Percentiles rank a stretch among this genome's conserved stretches.
phyloP scores from a whole-genome alignment of 23 tunicate species.

The Trididemnum miniatum region DNA sequence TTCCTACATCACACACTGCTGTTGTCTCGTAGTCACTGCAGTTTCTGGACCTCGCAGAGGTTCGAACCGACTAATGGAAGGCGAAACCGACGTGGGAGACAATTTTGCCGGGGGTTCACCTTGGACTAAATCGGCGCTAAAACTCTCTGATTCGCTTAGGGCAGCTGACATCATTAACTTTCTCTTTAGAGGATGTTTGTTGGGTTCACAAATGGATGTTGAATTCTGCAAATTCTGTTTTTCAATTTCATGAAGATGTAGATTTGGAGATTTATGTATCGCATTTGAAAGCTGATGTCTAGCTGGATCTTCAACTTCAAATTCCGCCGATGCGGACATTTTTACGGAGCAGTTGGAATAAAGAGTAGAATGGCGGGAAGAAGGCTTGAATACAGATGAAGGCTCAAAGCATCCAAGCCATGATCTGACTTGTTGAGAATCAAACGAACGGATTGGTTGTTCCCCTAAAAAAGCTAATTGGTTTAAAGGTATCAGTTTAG shows the following conservation, averaged over 20 bases:
- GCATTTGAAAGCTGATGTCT: too few species aligned
- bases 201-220: background rate
- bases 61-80: background rate
- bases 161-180: slow-evolving; percentile 3
- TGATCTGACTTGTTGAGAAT: background rate
- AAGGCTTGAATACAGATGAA: background rate
- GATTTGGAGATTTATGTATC: too few species aligned
- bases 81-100: background rate
- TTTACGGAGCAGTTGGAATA: too few species aligned
- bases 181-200: background rate
- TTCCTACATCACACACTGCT: background rate
- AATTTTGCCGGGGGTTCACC: background rate
- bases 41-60: background rate
- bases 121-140: background rate
- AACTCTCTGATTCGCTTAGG: background rate
- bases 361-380: too few species aligned
- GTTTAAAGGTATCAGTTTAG: background rate
- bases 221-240: too few species aligned
- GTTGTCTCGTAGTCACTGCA: background rate
- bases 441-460: background rate
- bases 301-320: too few species aligned
- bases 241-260: too few species aligned
- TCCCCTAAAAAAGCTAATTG: background rate
- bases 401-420: background rate
- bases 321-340: too few species aligned